phyloP scores from a whole-genome alignment of 1,140 invertebrate species.

The Ceratina japonica region DNA sequence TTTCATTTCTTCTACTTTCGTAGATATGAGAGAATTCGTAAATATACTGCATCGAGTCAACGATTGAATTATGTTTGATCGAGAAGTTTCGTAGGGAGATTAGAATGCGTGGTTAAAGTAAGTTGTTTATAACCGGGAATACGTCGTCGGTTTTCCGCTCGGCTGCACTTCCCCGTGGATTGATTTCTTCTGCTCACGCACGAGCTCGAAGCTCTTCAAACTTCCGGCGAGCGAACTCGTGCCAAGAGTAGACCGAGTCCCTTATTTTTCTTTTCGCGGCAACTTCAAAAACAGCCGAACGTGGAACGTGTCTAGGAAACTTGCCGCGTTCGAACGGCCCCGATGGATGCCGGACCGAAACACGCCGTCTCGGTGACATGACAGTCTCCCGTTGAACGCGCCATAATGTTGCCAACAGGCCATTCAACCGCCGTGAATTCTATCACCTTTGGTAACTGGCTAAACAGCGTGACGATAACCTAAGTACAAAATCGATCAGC shows the following conservation, averaged over 20 bases:
- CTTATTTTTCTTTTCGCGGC: slow-evolving; percentile 24
- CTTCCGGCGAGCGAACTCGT: slow-evolving; percentile 26
- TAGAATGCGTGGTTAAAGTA: background rate
- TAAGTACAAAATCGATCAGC: slow-evolving; percentile 7
- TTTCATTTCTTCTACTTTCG: too few relatives aligned
- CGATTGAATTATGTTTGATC: background rate
- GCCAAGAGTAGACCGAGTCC: slow-evolving; percentile 1
- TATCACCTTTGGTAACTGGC: background rate
- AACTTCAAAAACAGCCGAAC: slow-evolving; percentile 37
- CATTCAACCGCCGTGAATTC: too few relatives aligned
- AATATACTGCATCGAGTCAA: too few relatives aligned
- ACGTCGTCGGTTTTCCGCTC: background rate
- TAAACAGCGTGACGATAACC: background rate
- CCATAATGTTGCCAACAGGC: background rate
- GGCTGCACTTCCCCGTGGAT: slow-evolving; percentile 15
- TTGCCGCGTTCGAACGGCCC: background rate
- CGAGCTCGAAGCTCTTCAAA: slow-evolving; percentile 24
- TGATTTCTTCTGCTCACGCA: slow-evolving; percentile 41
- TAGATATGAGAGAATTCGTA: too few relatives aligned
- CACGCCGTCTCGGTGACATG: background rate
- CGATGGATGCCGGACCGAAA: background rate
- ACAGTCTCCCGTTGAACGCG: background rate
- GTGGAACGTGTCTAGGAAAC: slow-evolving; percentile 30
- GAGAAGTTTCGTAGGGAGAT: background rate
- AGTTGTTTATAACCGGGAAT: too few relatives aligned